phyloP scores from a whole-genome alignment of 2,888 invertebrate genomes.

The Cordilura impudica region DNA sequence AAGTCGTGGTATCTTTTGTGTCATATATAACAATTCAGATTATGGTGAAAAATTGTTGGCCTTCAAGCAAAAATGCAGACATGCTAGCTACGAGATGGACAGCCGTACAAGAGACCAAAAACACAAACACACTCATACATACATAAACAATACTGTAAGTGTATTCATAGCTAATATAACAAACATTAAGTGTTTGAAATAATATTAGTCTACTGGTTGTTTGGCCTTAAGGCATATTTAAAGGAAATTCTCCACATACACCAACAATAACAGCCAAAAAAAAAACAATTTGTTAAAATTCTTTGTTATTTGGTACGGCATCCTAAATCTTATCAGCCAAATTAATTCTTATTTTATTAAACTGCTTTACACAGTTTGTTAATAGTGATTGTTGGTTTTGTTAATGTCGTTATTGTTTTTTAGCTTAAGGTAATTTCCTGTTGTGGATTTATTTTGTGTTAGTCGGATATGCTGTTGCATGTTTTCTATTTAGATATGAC shows the following conservation, averaged over 20 bases:
- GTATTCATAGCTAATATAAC: constrained; percentile 44
- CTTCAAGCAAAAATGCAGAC: constrained; percentile 41
- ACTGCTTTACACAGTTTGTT: constrained; percentile 37
- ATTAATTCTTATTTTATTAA: constrained; percentile 61
- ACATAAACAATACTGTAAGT: constrained; percentile 4
- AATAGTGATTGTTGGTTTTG: constrained; percentile 8
- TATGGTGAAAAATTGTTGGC: constrained; percentile 32
- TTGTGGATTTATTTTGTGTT: constrained; percentile 10
- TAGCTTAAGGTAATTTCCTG: constrained; percentile 39
- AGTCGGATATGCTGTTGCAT: constrained; percentile 34
- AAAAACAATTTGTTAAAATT: constrained; percentile 52
- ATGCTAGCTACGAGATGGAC: constrained; percentile 4
- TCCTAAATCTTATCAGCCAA: constrained; percentile 58
- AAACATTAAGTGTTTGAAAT: constrained; percentile 53
- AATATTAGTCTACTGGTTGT: constrained; percentile 54
- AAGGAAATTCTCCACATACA: background rate
- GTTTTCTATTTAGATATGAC: background rate
- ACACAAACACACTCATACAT: background rate
- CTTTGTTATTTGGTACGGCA: constrained; percentile 41
- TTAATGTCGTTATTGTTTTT: constrained; percentile 1
- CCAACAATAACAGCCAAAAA: background rate
- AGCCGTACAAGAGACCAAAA: background rate
- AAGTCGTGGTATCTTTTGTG: background rate
- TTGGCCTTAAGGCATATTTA: constrained; percentile 15
- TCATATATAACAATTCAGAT: constrained; percentile 19